Percentiles rank a stretch among this genome's conserved stretches.
phyloP scores from a whole-genome alignment of 2,113 vertebrate genomes.

The Aix galericulata region DNA sequence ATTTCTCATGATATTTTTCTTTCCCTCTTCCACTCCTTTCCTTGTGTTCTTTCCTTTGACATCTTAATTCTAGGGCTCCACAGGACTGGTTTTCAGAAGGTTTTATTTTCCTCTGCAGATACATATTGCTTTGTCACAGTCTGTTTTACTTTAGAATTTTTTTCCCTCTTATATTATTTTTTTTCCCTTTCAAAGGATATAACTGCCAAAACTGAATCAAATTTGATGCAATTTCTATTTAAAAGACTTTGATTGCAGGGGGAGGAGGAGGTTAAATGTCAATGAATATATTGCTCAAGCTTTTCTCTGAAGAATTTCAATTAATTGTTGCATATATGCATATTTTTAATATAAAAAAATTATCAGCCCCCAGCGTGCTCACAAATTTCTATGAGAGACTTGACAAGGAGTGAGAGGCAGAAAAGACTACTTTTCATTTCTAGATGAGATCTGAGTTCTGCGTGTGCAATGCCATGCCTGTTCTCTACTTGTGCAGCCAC shows the following conservation, averaged over 20 bases:
- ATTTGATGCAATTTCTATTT: constrained; percentile 34
- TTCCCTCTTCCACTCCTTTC: not conserved
- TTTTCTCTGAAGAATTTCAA: constrained; percentile 49
- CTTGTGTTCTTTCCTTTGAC: constrained; percentile 11
- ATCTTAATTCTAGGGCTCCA: constrained; percentile 53
- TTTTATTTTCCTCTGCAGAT: constrained; percentile 36
- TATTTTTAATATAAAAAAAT: constrained; percentile 7
- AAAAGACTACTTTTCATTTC: not conserved
- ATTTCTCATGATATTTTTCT: not conserved
- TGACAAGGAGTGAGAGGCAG: not conserved
- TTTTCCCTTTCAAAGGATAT: not conserved
- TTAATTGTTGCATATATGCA: constrained; percentile 42
- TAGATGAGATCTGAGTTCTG: not conserved
- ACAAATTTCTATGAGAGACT: not conserved
- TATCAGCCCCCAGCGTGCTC: not conserved
- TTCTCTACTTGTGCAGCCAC: not conserved
- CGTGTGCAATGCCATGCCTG: not conserved
- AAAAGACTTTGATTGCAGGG: constrained; percentile 44
- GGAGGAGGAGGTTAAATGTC: constrained; percentile 60
- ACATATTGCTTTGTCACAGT: constrained; percentile 6
- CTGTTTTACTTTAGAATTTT: constrained; percentile 24
- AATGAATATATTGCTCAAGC: constrained; percentile 12
- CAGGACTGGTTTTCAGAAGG: not conserved
- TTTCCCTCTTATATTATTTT: not conserved
- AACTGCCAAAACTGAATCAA: constrained; percentile 42